Conservation (phyloP, 2,888 invertebrate species). For the Melipona bicolor region DNA sequence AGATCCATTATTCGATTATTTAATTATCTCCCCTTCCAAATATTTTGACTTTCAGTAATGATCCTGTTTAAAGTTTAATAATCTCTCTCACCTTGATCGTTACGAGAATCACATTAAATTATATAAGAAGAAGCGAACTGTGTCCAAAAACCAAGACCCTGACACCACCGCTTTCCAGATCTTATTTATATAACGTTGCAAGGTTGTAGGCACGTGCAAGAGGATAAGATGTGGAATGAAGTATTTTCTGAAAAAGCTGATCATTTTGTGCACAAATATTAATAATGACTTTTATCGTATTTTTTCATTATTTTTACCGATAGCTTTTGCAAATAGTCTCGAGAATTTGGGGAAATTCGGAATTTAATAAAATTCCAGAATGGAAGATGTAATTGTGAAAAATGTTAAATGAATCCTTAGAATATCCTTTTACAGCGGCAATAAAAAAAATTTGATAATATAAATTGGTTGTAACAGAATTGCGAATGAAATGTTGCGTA, state of each 20-base stretch:
- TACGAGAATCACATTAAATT: slow-evolving; percentile 15
- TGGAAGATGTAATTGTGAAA: no score
- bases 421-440: no score
- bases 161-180: slow-evolving; percentile 23
- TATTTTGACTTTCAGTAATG: not conserved
- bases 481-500: no score
- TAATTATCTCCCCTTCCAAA: not conserved
- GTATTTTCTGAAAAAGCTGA: not conserved
- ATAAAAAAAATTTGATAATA: no score
- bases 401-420: no score
- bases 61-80: slow-evolving; percentile 5
- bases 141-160: slow-evolving; percentile 29
- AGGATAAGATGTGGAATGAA: not conserved
- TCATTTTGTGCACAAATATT: not conserved
- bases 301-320: no score
- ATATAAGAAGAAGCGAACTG: slow-evolving; percentile 11
- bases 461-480: no score
- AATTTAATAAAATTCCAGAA: no score
- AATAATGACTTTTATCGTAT: no score
- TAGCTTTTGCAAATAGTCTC: no score
- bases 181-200: not conserved
- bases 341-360: no score
- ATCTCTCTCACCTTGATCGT: slow-evolving; percentile 18
- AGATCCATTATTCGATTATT: not conserved
- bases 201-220: not conserved